These are phyloP conservation scores for Battus philenor DNA, from an alignment of 1,140 invertebrate species.

Conservation along the genomic window DNA sequence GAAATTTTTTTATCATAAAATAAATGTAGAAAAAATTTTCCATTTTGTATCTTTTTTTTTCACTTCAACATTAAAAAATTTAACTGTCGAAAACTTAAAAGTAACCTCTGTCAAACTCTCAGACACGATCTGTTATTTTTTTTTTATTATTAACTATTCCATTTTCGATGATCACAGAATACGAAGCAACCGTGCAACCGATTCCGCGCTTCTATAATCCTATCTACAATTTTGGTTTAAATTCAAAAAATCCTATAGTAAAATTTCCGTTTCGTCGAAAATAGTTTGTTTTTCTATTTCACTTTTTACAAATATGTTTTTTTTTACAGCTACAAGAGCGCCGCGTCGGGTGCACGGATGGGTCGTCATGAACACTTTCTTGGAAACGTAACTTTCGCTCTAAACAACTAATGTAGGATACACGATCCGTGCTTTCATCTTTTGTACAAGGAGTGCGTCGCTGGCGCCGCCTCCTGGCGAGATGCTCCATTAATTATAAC, in stretches of 20 bases:
- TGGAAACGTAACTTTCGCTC: slow-evolving; percentile 68
- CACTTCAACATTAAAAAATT: slow-evolving; percentile 62
- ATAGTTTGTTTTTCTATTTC: slow-evolving; percentile 33
- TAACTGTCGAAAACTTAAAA: slow-evolving; percentile 63
- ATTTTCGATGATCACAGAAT: slow-evolving; percentile 68
- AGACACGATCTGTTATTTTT: slow-evolving; percentile 50
- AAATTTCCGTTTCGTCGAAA: slow-evolving; percentile 54
- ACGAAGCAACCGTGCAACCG: slow-evolving; percentile 32
- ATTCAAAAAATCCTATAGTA: slow-evolving; percentile 46
- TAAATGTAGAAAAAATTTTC: slow-evolving; percentile 67
- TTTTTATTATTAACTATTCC: slow-evolving; percentile 48
- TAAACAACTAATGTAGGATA: slow-evolving; percentile 70
- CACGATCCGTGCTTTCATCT: slow-evolving; percentile 62
- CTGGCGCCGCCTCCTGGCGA: slow-evolving; percentile 54
- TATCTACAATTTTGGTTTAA: slow-evolving; percentile 35
- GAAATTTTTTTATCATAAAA: slow-evolving; percentile 66
- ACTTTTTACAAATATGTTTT: slow-evolving; percentile 22
- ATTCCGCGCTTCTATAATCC: slow-evolving; percentile 18
- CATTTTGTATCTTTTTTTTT: slow-evolving; percentile 37
- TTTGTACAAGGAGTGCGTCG: slow-evolving; percentile 58
- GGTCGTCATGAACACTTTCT: slow-evolving; percentile 63
- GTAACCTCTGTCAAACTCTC: slow-evolving; percentile 49
- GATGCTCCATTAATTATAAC: slow-evolving; percentile 66
- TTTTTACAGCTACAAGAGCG: slow-evolving; percentile 41
- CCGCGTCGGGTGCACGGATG: slow-evolving; percentile 30